Percentiles rank a stretch among this genome's conserved stretches.
Evolutionary conservation across 2,797 vertebrate genomes (phyloP).

Genomic region (Microcaecilia unicolor): DNA sequence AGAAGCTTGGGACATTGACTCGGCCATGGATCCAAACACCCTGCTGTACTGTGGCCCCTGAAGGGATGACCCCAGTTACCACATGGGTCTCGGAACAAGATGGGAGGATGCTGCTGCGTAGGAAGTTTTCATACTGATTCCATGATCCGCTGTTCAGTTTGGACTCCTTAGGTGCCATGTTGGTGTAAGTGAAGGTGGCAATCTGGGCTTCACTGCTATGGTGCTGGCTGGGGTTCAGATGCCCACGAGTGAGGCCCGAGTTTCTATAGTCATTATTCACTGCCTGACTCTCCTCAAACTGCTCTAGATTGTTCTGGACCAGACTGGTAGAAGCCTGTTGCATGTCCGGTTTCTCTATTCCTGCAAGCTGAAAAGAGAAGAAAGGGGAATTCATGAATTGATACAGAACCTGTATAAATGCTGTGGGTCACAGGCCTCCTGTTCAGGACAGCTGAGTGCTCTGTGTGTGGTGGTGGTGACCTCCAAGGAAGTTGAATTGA

Average conservation of each 20-base stretch:
- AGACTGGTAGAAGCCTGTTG: background rate
- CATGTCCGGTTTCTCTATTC: background rate
- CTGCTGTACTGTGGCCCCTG: background rate
- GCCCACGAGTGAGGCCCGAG: background rate
- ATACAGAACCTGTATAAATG: too few species aligned
- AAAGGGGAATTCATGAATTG: too few species aligned
- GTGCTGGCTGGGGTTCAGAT: constrained; percentile 4
- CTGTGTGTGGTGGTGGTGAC: too few species aligned
- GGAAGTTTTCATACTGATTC: constrained; percentile 1
- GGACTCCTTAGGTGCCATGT: constrained; percentile 6
- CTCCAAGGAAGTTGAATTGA: too few species aligned
- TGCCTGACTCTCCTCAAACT: background rate
- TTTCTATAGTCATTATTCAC: constrained; percentile 6
- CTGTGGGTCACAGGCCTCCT: too few species aligned
- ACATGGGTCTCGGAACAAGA: constrained; percentile 1
- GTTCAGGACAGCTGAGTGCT: too few species aligned
- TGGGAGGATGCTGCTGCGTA: background rate
- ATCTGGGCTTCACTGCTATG: constrained; percentile 6
- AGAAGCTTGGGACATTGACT: constrained; percentile 5
- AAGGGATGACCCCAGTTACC: constrained; percentile 1
- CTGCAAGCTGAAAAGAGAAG: background rate
- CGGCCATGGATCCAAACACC: constrained; percentile 3
- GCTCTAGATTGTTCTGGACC: background rate
- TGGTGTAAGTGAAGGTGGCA: constrained; percentile 10
- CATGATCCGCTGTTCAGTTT: constrained; percentile 6